A percentile compares a stretch with the other conserved stretches of the same genome.
These are phyloP conservation scores for Barypeithes pellucidus DNA, from an alignment of 2,888 invertebrate genomes.

Conservation along the genomic window DNA sequence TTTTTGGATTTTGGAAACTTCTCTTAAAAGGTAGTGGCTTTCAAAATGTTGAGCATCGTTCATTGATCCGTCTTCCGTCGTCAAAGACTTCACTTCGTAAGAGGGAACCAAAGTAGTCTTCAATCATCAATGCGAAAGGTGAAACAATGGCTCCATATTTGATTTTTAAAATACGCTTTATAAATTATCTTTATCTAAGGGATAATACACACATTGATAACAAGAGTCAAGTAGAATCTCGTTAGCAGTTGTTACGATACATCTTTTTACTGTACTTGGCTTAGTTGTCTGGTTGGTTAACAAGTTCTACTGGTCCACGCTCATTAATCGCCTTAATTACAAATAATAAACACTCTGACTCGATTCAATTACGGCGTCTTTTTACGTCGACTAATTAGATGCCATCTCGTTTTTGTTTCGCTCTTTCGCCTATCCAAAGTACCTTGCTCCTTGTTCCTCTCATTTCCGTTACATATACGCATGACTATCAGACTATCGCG, in stretches of 20 bases:
- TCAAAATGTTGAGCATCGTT: too few species aligned
- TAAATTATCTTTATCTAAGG: too few species aligned
- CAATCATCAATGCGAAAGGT: too few species aligned
- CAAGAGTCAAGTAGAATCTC: not conserved
- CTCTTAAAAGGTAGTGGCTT: too few species aligned
- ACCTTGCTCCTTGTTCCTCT: conserved; percentile 40
- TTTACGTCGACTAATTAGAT: conserved; percentile 50
- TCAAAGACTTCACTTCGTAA: too few species aligned
- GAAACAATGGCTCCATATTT: too few species aligned
- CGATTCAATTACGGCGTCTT: conserved; percentile 53
- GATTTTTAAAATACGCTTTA: too few species aligned
- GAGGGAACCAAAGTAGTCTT: too few species aligned
- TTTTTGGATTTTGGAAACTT: too few species aligned
- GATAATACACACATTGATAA: too few species aligned
- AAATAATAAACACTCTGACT: conserved; percentile 53
- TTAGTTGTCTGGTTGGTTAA: conserved; percentile 14
- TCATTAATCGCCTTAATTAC: conserved; percentile 53
- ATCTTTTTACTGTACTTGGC: conserved; percentile 5
- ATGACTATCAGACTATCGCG: conserved; percentile 38
- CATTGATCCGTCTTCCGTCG: too few species aligned
- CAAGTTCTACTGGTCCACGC: conserved; percentile 36
- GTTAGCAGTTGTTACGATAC: not conserved
- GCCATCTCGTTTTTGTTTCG: conserved; percentile 47
- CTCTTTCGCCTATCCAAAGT: not conserved
- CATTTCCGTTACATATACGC: not conserved